These are phyloP conservation scores for Archegozetes longisetosus DNA, from an alignment of 1,140 invertebrate species.

Conservation along the genomic window DNA sequence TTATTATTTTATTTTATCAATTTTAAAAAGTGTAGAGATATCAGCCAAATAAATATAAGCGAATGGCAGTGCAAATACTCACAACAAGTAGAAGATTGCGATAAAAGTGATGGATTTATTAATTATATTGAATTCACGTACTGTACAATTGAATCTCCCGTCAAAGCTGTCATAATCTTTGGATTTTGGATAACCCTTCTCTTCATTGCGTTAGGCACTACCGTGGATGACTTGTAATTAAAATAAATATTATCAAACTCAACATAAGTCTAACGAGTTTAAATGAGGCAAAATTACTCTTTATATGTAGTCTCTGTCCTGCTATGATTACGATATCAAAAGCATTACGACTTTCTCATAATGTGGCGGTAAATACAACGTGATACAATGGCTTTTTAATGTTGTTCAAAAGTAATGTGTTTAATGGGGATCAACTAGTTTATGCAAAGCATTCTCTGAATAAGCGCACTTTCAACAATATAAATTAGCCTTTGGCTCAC, in stretches of 20 bases:
- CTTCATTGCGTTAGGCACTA: conserved; percentile 42
- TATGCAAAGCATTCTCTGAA: too few species aligned
- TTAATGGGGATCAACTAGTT: too few species aligned
- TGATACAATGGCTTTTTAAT: too few species aligned
- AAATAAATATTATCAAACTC: not conserved
- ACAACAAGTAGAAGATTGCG: conserved; percentile 27
- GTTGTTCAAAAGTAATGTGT: too few species aligned
- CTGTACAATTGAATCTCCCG: conserved; percentile 26
- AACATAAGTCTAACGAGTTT: not conserved
- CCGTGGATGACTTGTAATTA: conserved; percentile 45
- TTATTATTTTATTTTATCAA: too few species aligned
- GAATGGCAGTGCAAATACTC: conserved; percentile 31
- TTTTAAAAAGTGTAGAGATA: too few species aligned
- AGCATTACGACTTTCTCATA: conserved; percentile 48
- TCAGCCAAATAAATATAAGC: too few species aligned
- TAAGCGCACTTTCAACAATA: too few species aligned
- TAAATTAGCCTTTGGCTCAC: too few species aligned
- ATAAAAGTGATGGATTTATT: conserved; percentile 29
- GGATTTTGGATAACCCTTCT: conserved; percentile 41
- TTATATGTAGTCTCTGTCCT: conserved; percentile 39
- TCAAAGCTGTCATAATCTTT: conserved; percentile 21
- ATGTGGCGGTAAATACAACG: too few species aligned
- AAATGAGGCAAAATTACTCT: conserved; percentile 2
- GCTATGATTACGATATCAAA: conserved; percentile 45
- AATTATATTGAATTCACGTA: conserved; percentile 31